A percentile compares a stretch with the other conserved stretches of the same genome.
phyloP scores from a whole-genome alignment of 2,797 vertebrate genomes.

The Rhincodon typus region DNA sequence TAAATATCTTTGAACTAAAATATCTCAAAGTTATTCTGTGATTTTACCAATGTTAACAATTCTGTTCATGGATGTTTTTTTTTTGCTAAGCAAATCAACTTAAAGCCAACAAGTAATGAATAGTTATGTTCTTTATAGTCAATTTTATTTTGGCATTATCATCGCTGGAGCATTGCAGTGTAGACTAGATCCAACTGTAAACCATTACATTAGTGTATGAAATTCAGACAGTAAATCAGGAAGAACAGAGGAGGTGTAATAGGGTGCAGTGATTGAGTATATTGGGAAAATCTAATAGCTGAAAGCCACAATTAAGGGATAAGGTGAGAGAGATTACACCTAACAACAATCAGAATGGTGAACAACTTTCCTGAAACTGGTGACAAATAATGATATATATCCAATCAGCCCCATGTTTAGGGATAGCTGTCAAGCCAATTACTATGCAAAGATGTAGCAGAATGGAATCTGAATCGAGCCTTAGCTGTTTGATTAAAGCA shows the following conservation, averaged over 20 bases:
- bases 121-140: not conserved
- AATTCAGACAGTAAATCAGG: not conserved
- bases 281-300: not conserved
- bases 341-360: not conserved
- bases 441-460: not conserved
- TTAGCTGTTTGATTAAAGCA: not conserved
- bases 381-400: not conserved
- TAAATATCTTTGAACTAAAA: slow-evolving; percentile 26
- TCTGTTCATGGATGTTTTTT: not conserved
- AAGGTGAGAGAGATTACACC: not conserved
- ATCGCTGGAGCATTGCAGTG: not conserved
- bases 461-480: not conserved
- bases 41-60: slow-evolving; percentile 9
- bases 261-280: not conserved
- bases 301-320: not conserved
- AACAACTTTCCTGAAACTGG: not conserved
- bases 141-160: not conserved
- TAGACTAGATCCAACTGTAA: not conserved
- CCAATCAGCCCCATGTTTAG: not conserved
- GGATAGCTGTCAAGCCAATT: not conserved
- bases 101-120: not conserved
- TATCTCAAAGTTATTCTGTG: slow-evolving; percentile 8
- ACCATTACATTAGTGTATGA: not conserved
- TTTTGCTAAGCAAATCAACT: not conserved
- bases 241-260: not conserved